Conservation (phyloP, 2,113 vertebrate species). For the Semicossyphus pulcher region DNA sequence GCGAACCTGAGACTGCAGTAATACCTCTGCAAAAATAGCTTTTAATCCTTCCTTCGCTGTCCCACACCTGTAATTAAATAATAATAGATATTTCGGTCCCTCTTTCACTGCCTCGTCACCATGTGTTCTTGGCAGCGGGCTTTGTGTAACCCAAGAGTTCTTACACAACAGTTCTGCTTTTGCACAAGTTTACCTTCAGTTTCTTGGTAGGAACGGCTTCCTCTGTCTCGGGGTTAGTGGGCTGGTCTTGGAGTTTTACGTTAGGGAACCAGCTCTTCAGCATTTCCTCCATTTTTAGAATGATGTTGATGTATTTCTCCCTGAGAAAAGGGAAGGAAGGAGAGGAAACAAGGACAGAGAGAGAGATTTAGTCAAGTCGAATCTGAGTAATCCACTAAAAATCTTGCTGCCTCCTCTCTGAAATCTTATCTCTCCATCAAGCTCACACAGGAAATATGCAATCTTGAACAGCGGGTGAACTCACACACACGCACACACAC, state of each 20-base stretch:
- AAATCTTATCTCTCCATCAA: slow-evolving; percentile 44
- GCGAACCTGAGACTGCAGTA: slow-evolving; percentile 67
- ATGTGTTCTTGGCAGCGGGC: slow-evolving; percentile 41
- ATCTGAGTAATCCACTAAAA: slow-evolving; percentile 17
- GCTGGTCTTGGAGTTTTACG: slow-evolving; percentile 76
- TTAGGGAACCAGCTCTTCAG: slow-evolving; percentile 87
- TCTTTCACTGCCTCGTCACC: slow-evolving; percentile 32
- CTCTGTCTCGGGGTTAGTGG: slow-evolving; percentile 55
- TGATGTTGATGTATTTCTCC: slow-evolving; percentile 82
- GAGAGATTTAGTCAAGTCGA: background rate
- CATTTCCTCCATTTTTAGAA: slow-evolving; percentile 88
- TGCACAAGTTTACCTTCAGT: slow-evolving; percentile 73
- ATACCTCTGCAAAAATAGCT: slow-evolving; percentile 72
- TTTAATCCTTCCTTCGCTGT: slow-evolving; percentile 68
- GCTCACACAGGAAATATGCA: slow-evolving; percentile 52
- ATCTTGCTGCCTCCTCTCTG: slow-evolving; percentile 13
- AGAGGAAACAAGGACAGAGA: background rate
- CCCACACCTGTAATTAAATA: slow-evolving; percentile 69
- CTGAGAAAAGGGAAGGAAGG: slow-evolving; percentile 57
- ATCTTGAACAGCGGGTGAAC: slow-evolving; percentile 26
- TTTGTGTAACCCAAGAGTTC: slow-evolving; percentile 5
- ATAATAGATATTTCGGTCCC: slow-evolving; percentile 68
- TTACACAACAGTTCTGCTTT: slow-evolving; percentile 47
- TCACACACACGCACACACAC: slow-evolving; percentile 8
- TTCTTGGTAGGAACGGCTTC: slow-evolving; percentile 76